phyloP scores from a whole-genome alignment of 2,797 vertebrate genomes.

The Microtus agrestis region DNA sequence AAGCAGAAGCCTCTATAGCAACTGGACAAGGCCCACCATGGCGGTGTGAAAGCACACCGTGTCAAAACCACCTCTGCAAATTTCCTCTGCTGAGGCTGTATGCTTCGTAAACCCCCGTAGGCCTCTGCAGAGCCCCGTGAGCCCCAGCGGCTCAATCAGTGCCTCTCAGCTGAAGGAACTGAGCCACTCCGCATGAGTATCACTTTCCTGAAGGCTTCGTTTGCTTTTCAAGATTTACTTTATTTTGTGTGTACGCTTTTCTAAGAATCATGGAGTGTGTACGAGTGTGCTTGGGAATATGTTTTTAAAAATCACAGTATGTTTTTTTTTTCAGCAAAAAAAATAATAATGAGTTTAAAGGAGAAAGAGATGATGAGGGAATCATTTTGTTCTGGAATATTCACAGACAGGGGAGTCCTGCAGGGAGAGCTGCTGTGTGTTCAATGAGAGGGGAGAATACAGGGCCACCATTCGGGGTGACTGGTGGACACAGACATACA shows the following conservation, averaged over 20 bases:
- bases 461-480: accelerated
- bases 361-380: neutral
- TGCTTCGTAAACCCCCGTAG: too few species aligned
- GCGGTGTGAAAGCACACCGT: accelerated
- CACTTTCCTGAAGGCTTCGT: neutral
- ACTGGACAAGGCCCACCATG: neutral
- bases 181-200: neutral
- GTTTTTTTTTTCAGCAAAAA: neutral
- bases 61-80: neutral
- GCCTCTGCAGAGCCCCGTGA: too few species aligned
- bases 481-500: neutral
- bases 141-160: neutral
- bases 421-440: too few species aligned
- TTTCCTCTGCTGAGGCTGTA: neutral
- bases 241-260: neutral
- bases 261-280: neutral
- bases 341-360: neutral
- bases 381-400: neutral
- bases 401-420: neutral
- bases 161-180: neutral
- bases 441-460: too few species aligned
- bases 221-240: neutral
- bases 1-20: too few species aligned
- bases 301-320: neutral
- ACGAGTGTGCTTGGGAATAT: neutral